phyloP scores from a whole-genome alignment of 2,797 vertebrate genomes.

The Sparus aurata region DNA sequence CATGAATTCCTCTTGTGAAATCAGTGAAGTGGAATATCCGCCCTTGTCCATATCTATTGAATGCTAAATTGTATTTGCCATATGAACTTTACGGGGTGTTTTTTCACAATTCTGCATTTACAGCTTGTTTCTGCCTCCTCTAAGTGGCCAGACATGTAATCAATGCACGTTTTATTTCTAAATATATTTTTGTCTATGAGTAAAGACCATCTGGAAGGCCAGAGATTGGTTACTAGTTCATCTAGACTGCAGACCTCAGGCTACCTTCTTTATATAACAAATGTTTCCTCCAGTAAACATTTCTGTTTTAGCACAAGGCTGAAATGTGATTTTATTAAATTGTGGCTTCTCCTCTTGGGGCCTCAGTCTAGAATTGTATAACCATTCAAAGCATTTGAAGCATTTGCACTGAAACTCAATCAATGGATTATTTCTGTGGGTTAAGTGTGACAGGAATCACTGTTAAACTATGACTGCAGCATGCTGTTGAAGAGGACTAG shows the following conservation, averaged over 20 bases:
- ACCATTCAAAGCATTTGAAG: not conserved
- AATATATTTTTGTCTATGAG: too few relatives aligned
- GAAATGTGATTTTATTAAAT: constrained; percentile 5
- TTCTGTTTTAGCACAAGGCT: constrained; percentile 7
- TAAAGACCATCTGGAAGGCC: not conserved
- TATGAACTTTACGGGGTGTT: not conserved
- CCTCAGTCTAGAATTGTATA: not conserved
- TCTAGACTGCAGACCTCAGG: constrained; percentile 25
- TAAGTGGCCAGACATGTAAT: not conserved
- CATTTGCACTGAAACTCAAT: not conserved
- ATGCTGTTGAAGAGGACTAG: not conserved
- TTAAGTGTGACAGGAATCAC: not conserved
- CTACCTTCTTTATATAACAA: constrained; percentile 39
- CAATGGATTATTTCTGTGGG: not conserved
- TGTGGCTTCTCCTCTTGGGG: not conserved
- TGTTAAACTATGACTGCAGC: not conserved
- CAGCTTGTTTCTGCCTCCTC: too few relatives aligned
- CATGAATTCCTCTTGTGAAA: too few relatives aligned
- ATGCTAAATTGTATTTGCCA: not conserved
- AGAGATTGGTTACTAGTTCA: constrained; percentile 34
- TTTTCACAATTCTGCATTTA: not conserved
- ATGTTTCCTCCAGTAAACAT: constrained; percentile 14
- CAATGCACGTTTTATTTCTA: too few relatives aligned
- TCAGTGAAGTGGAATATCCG: too few relatives aligned
- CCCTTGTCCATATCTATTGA: not conserved